Evolutionary conservation across 2,888 invertebrate species (phyloP).

Genomic region (Diarsia rubi): DNA sequence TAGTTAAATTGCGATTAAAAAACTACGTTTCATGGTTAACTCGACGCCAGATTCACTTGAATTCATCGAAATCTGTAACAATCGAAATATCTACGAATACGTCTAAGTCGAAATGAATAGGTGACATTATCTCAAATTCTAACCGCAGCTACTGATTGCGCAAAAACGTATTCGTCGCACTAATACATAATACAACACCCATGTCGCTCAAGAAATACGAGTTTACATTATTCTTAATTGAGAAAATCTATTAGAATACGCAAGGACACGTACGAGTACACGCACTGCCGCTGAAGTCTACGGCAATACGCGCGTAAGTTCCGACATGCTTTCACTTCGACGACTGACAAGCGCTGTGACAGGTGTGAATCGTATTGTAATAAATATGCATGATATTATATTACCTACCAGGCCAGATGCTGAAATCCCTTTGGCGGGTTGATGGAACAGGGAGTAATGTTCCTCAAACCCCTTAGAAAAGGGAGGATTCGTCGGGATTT

Average conservation of each 20-base stretch:
- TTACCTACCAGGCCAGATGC: not conserved
- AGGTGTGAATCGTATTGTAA: constrained; percentile 2
- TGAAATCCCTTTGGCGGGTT: no score
- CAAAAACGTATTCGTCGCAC: not conserved
- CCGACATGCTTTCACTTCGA: not conserved
- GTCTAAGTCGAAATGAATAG: not conserved
- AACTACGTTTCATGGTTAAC: not conserved
- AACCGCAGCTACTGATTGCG: not conserved
- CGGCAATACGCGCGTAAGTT: not conserved
- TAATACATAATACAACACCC: not conserved
- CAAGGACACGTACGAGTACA: not conserved
- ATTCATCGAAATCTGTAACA: not conserved
- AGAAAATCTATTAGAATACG: not conserved
- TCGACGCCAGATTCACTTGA: not conserved
- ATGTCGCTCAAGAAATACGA: not conserved
- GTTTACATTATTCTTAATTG: not conserved
- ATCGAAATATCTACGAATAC: not conserved
- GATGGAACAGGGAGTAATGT: no score
- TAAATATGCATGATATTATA: not conserved
- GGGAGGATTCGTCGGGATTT: no score
- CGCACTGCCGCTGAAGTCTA: not conserved
- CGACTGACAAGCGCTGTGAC: not conserved
- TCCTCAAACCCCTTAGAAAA: no score
- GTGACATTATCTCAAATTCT: not conserved
- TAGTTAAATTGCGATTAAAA: not conserved